A percentile compares a stretch with the other conserved stretches of the same genome.
Conservation (phyloP, 1,140 invertebrate genomes). For the Halesus radiatus region DNA sequence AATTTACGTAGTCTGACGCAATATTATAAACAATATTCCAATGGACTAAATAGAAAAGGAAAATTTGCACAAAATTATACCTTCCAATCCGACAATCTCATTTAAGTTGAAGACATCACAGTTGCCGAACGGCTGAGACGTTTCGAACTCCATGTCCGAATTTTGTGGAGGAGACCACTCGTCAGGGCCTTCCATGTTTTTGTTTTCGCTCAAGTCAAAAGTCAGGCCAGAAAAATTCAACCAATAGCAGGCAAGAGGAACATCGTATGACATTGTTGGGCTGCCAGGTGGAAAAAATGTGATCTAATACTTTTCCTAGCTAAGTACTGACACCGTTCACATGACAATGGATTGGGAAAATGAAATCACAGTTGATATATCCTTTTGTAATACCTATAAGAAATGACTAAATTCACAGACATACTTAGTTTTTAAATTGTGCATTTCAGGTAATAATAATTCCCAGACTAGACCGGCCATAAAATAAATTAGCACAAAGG, state of each 20-base stretch:
- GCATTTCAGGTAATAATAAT: too few species aligned
- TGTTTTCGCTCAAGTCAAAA: slow-evolving; percentile 61
- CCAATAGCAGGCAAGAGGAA: slow-evolving; percentile 61
- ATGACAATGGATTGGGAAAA: too few species aligned
- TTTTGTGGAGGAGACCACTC: slow-evolving; percentile 21
- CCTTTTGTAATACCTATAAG: too few species aligned
- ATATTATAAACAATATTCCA: slow-evolving; percentile 26
- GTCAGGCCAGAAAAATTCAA: slow-evolving; percentile 57
- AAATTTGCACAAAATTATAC: slow-evolving; percentile 19
- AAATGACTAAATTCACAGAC: too few species aligned
- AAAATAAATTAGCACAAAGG: too few species aligned
- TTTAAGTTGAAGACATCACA: slow-evolving; percentile 31
- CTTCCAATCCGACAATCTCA: slow-evolving; percentile 38
- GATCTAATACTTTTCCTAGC: background rate
- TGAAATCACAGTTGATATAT: too few species aligned
- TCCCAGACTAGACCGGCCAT: too few species aligned
- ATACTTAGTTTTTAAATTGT: too few species aligned
- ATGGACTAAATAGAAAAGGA: background rate
- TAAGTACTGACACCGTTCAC: too few species aligned
- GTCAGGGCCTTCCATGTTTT: slow-evolving; percentile 61
- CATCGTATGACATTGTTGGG: slow-evolving; percentile 37
- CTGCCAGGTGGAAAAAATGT: background rate
- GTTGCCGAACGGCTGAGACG: slow-evolving; percentile 20
- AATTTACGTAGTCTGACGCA: slow-evolving; percentile 39
- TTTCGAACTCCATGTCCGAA: slow-evolving; percentile 45